Evolutionary conservation across 64 coral and sea anemone species (phyloP).

Genomic region (Pocillopora damicornis): DNA sequence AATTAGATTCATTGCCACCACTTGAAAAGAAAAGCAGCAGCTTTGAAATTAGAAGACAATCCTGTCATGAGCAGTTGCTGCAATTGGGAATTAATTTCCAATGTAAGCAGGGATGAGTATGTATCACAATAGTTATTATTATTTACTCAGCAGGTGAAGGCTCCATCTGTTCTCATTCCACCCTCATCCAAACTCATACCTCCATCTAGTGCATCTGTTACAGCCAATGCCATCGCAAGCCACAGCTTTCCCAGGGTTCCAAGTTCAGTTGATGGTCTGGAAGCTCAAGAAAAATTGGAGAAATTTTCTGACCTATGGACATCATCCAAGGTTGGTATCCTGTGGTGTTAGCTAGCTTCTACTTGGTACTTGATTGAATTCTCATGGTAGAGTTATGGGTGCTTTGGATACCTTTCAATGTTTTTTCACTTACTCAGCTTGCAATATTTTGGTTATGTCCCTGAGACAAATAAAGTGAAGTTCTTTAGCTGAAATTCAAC

Average conservation of each 20-base stretch:
- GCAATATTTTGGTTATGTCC: too few relatives aligned
- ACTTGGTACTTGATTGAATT: neutral
- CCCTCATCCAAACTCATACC: slow-evolving; percentile 34
- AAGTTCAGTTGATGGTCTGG: neutral
- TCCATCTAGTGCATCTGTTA: slow-evolving; percentile 14
- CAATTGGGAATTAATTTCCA: neutral
- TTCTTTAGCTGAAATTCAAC: too few relatives aligned
- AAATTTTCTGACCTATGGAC: slow-evolving; percentile 47
- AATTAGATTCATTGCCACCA: too few relatives aligned
- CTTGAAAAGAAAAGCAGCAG: too few relatives aligned
- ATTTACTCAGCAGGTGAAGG: neutral
- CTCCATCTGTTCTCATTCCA: neutral
- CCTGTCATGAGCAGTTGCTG: neutral
- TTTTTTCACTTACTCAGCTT: neutral
- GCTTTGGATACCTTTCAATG: neutral
- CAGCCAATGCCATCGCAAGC: slow-evolving; percentile 8
- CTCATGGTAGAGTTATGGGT: neutral
- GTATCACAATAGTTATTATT: neutral
- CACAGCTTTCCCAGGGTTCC: slow-evolving; percentile 23
- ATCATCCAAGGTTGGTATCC: slow-evolving; percentile 25
- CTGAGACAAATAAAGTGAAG: too few relatives aligned
- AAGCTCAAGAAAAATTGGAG: slow-evolving; percentile 20
- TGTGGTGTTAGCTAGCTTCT: neutral
- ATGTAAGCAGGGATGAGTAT: neutral
- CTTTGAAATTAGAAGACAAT: too few relatives aligned